Conservation (phyloP, 1,140 invertebrate genomes). For the Bombus impatiens region DNA sequence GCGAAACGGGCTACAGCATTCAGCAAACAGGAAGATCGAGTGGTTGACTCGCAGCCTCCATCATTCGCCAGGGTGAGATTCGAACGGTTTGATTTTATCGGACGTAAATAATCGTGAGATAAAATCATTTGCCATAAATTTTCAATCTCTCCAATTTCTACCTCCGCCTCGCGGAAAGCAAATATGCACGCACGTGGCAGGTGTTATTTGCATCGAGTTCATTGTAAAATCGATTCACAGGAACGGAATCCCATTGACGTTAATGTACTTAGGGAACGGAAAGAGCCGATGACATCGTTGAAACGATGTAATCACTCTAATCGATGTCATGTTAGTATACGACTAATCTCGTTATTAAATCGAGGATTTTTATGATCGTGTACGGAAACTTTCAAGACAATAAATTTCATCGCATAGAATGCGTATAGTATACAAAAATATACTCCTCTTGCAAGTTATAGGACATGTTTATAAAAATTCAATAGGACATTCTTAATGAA, state of each 20-base stretch:
- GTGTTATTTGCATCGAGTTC: slow-evolving; percentile 8
- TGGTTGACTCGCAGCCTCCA: not conserved
- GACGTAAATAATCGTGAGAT: slow-evolving; percentile 5
- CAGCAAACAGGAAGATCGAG: not conserved
- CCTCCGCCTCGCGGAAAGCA: not conserved
- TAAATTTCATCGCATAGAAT: too few relatives aligned
- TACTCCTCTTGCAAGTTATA: too few relatives aligned
- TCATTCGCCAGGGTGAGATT: not conserved
- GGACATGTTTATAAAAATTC: too few relatives aligned
- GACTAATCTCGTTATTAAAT: slow-evolving; percentile 16
- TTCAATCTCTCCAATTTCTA: not conserved
- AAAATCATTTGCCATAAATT: slow-evolving; percentile 16
- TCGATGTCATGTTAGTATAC: not conserved
- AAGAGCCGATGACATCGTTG: not conserved
- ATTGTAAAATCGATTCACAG: not conserved
- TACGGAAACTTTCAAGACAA: not conserved
- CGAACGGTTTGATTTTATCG: slow-evolving; percentile 1
- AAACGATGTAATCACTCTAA: not conserved
- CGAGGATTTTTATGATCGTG: not conserved
- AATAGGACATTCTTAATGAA: too few relatives aligned
- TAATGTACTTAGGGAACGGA: slow-evolving; percentile 3
- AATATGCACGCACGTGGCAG: not conserved
- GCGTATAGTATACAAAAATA: too few relatives aligned
- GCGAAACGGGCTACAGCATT: slow-evolving; percentile 10
- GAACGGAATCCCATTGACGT: slow-evolving; percentile 19